Evolutionary conservation across 1,140 invertebrate genomes (phyloP), one percentile per base, ranked within the genome.

Genomic region (Lucilia sericata): DNA sequence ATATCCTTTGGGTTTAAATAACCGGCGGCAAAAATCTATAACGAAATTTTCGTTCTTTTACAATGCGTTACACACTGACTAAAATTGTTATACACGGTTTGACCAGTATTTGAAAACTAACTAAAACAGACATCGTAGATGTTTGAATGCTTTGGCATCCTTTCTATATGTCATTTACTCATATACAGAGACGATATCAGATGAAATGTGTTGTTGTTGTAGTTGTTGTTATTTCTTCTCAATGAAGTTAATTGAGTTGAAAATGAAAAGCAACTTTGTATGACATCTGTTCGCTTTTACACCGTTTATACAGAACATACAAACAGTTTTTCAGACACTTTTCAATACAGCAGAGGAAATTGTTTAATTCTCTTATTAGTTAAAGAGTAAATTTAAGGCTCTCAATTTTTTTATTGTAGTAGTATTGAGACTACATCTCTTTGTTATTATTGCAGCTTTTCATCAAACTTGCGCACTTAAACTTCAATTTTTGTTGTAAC

Each of bases 211-310:
- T 47, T 30, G 25, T 30, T 30, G 25, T 30, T 30, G 25, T 30
- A 2, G 25, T 30, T 2, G 25, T 30, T 10, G 42, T 42, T 42
- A 76, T 5, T 76, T 42, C 5, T 80, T 19, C 76, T 80, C 76
- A 80, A 80, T 80, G 42, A 80, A 80, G 76, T 80, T 80, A 80
- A 80, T 80, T 80, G 76, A 51, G 76, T 80, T 80, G 30, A 55
- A 55, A 55, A 55, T 17, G 51, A 55, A 55, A 55, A 55, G 51
- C 12, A 55, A 55, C 51, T 12, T 55, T 17, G 17, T 55, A 55
- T 70, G 65, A 60, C 55, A 60, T 60, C 55, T 60, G 55, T 60
- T 60, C 55, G 14, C 55, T n/a, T 17, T 60, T 17, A 14, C 55
- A 60, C n/a, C 3, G 25, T 30, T 30, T 30, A 60, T 60, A n/a